Evolutionary conservation across 1,140 invertebrate genomes (phyloP).

Genomic region (Drosophila repletoides): DNA sequence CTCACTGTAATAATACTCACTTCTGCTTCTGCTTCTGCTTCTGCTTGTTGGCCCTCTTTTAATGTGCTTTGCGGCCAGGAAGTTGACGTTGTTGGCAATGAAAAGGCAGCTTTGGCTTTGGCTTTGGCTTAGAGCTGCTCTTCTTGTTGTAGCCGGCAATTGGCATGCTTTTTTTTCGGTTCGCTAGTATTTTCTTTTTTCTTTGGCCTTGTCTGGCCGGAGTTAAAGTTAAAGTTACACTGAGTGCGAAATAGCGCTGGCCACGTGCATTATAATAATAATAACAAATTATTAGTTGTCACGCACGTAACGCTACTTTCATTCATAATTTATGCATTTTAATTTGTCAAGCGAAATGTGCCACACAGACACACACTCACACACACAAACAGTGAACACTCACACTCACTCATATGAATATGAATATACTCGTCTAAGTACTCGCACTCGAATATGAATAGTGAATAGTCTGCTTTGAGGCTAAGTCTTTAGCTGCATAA

Average conservation of each 20-base stretch:
- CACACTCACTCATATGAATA: slow-evolving; percentile 7
- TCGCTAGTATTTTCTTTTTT: slow-evolving; percentile 10
- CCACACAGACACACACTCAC: slow-evolving; percentile 8
- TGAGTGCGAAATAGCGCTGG: slow-evolving; percentile 33
- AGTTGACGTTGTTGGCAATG: slow-evolving; percentile 45
- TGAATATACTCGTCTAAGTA: too few species aligned
- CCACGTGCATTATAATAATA: slow-evolving; percentile 78
- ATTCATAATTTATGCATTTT: slow-evolving; percentile 81
- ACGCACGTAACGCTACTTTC: slow-evolving; percentile 80
- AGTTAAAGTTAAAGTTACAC: slow-evolving; percentile 27
- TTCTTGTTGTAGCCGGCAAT: slow-evolving; percentile 33
- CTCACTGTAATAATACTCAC: slow-evolving; percentile 41
- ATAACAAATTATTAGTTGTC: slow-evolving; percentile 80
- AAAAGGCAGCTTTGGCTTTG: slow-evolving; percentile 43
- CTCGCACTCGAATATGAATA: slow-evolving; percentile 3
- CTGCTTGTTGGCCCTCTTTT: slow-evolving; percentile 10
- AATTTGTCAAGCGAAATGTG: slow-evolving; percentile 71
- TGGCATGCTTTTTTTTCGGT: slow-evolving; percentile 34
- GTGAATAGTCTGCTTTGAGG: slow-evolving; percentile 1
- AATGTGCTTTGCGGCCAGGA: slow-evolving; percentile 45
- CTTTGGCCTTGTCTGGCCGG: slow-evolving; percentile 28
- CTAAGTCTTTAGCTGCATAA: slow-evolving; percentile 15
- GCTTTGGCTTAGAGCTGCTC: slow-evolving; percentile 1
- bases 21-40: slow-evolving; percentile 11
- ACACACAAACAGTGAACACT: not conserved